Evolutionary conservation across 2,888 invertebrate genomes (phyloP), one percentile per base, ranked within the genome.

Genomic region (Ligdia adustata): DNA sequence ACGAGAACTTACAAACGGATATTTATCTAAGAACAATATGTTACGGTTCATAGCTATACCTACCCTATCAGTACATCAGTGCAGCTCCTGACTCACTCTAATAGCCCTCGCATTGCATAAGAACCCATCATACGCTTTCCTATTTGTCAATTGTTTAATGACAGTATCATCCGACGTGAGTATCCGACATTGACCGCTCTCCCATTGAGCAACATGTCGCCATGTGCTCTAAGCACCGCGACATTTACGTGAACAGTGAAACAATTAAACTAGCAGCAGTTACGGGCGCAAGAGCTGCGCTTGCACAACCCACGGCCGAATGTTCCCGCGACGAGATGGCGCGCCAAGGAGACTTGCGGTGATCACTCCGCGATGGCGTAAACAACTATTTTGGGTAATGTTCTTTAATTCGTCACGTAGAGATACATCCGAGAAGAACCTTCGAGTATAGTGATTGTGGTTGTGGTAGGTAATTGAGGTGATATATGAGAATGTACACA

Each of bases 341-440:
- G 39, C 47, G 29, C 27, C 60, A 57, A 60, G 60, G 60, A 33
- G 53, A 42, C 34, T 52, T 60, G 61, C 52, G 63, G 57, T 59
- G 56, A 39, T 52, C 42, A 33, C 47, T n/a, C 47, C 34, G 20
- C 27, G 41, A 22, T 57, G 57, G 37, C 44, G 57, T 42, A 52
- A 56, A 31, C 29, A n/a, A 16, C 41, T 14, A 44, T 41, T 45
- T 45, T 33, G 28, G 29, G 40, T 44, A 50, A 52, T 52, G 34
- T 28, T 40, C 26, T 44, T 52, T 40, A 47, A 22, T 44, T 44
- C 32, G 40, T 44, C 47, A 37, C 52, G 46, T 38, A 39, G 27
- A 16, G 12, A 18, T 13, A 14, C 18, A 11, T n/a, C 4, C 35
- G 9, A 13, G 9, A 13, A 12, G 20, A 18, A 34, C 28, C 42